Evolutionary conservation across 2,113 vertebrate species (phyloP), one percentile per base, ranked within the genome.

Genomic region (Chaenocephalus aceratus): DNA sequence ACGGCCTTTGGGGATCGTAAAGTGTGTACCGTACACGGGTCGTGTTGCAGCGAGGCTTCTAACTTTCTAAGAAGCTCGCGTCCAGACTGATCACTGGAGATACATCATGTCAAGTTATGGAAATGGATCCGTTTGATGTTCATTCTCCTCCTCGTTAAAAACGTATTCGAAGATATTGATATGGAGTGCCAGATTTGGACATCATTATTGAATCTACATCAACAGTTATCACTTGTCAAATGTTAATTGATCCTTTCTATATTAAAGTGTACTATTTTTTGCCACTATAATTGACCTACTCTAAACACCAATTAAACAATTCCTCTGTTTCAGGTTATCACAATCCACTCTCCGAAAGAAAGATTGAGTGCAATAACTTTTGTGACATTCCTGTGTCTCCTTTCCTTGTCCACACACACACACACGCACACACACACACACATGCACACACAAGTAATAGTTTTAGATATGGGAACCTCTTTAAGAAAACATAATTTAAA

Each of bases 1-100:
- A 88, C 75, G 66, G 80, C 57, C 14, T 59, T 45, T 30, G 54
- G 54, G 65, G 21, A 79, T 68, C 82, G 69, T 85, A 79, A 85
- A 89, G 21, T 34, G 58, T 36, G 21, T 13, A 58, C 66, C 61
- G 73, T 57, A 59, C 30, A 45, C 60, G 72, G 79, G 36, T 65
- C 70, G 56, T 26, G 67, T 67, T 77, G 60, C 48, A 18, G 15
- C 68, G 44, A 66, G 56, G 68, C 44, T 56, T 67, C 79, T 26
- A 21, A 66, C 48, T 59, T 48, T 5, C 30, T 26, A 11, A 54
- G 79, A 5, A 63, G 14, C 52, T 53, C 72, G 48, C 41, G 30
- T 13, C 53, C n/a, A n/a, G 44, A 71, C 51, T 71, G 72, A 69
- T 77, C 16, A 79, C 64, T 79, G 2, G 3, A 76, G 54, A 88